Evolutionary conservation across 2,888 invertebrate species (phyloP).

Genomic region (Caradrina clavipalpis): DNA sequence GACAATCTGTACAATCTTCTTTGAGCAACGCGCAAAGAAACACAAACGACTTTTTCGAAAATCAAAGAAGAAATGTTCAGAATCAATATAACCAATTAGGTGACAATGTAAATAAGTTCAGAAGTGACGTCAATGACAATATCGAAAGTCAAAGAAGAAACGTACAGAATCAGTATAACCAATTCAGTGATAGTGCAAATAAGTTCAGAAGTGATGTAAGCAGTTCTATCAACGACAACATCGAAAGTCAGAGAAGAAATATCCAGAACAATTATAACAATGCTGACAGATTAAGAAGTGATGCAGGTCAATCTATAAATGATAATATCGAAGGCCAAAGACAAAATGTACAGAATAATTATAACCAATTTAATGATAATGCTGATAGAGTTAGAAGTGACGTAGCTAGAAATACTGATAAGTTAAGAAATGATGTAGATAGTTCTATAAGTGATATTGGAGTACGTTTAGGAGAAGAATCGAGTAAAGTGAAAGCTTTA

Average conservation of each 20-base stretch:
- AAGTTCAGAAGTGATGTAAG: constrained; percentile 13
- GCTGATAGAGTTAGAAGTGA: constrained; percentile 14
- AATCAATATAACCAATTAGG: constrained; percentile 15
- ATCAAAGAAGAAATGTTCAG: constrained; percentile 33
- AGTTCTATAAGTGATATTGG: not conserved
- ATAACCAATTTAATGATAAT: constrained; percentile 14
- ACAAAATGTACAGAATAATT: constrained; percentile 21
- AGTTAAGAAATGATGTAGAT: not conserved
- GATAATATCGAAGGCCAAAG: constrained; percentile 28
- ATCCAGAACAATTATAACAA: no score
- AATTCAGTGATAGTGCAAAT: constrained; percentile 10
- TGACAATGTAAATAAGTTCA: constrained; percentile 1
- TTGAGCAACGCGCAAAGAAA: constrained; percentile 21
- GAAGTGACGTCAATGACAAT: no score
- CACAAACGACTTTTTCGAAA: constrained; percentile 27
- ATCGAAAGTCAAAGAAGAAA: constrained; percentile 35
- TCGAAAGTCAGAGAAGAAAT: constrained; percentile 10
- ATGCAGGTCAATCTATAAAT: no score
- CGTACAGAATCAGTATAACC: constrained; percentile 15
- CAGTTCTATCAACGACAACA: not conserved
- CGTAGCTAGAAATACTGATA: not conserved
- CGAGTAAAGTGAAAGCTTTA: not conserved
- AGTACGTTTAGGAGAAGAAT: not conserved
- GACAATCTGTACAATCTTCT: constrained; percentile 14
- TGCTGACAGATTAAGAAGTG: not conserved